phyloP scores from a whole-genome alignment of 2,888 invertebrate species.

The Girardia tigrina region DNA sequence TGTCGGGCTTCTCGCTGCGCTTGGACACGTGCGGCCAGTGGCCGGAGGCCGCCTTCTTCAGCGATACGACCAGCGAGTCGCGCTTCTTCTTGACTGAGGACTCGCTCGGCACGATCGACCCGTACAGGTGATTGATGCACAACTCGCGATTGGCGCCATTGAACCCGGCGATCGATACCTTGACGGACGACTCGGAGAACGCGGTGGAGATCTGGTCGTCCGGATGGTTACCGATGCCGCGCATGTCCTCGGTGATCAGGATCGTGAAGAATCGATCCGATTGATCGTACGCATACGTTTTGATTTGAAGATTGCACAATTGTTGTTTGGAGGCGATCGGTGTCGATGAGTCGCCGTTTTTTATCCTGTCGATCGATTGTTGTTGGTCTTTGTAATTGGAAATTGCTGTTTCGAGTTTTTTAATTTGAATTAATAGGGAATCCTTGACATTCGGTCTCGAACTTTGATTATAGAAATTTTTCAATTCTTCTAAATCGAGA shows the following conservation, averaged over 20 bases:
- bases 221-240: conserved; percentile 59
- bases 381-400: conserved; percentile 47
- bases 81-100: conserved; percentile 49
- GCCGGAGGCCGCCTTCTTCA: conserved; percentile 56
- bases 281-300: conserved; percentile 74
- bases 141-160: neutral
- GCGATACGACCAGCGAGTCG: conserved; percentile 60
- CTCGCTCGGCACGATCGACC: neutral
- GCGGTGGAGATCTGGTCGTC: neutral
- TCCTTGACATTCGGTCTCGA: conserved; percentile 62
- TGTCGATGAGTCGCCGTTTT: conserved; percentile 24
- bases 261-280: conserved; percentile 72
- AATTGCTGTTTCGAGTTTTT: conserved; percentile 62
- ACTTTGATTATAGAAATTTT: conserved; percentile 57
- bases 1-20: neutral
- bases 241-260: conserved; percentile 62
- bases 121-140: neutral
- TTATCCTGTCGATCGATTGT: neutral
- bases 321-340: conserved; percentile 39
- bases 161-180: neutral
- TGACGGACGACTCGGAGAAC: neutral
- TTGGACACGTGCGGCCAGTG: neutral
- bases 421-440: conserved; percentile 60
- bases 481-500: conserved; percentile 63
- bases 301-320: conserved; percentile 58